These are phyloP conservation scores for Neogobius melanostomus DNA, from an alignment of 2,113 vertebrate genomes.

Conservation along the genomic window DNA sequence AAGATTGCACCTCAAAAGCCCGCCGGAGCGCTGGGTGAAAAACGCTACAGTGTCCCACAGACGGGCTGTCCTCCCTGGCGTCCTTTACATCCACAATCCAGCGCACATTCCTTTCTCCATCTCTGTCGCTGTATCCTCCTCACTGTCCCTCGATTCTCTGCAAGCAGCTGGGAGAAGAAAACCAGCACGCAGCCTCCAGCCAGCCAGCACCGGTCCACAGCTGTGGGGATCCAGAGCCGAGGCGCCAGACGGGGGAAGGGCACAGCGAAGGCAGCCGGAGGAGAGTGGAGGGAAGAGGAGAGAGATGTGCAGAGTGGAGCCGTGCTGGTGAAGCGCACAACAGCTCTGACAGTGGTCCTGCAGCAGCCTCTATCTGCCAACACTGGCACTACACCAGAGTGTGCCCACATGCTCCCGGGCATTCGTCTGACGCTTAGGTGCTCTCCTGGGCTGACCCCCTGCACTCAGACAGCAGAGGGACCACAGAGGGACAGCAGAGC, in stretches of 20 bases:
- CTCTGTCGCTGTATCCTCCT: constrained; percentile 28
- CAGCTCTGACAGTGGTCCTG: constrained; percentile 50
- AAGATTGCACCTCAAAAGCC: constrained; percentile 63
- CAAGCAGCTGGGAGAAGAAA: constrained; percentile 27
- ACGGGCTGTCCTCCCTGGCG: constrained; percentile 67
- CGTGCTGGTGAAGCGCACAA: constrained; percentile 63
- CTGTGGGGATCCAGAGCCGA: constrained; percentile 64
- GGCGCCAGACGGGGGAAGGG: constrained; percentile 48
- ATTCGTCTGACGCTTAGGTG: constrained; percentile 54
- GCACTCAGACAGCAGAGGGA: constrained; percentile 35
- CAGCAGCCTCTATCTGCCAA: constrained; percentile 65
- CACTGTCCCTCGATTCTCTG: constrained; percentile 31
- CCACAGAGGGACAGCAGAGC: constrained; percentile 37
- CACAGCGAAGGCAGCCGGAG: constrained; percentile 41
- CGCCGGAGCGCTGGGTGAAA: constrained; percentile 59
- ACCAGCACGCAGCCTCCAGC: neutral
- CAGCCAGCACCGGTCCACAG: constrained; percentile 48
- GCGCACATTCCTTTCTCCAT: constrained; percentile 58
- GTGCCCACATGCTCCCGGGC: constrained; percentile 46
- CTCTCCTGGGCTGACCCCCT: constrained; percentile 61
- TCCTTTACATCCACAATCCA: constrained; percentile 64
- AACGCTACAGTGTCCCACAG: constrained; percentile 60
- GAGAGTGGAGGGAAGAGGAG: constrained; percentile 65
- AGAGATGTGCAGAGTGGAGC: constrained; percentile 72
- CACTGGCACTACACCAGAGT: constrained; percentile 45